Evolutionary conservation across 1,140 invertebrate species (phyloP), one percentile per base, ranked within the genome.

Genomic region (Panulirus ornatus): DNA sequence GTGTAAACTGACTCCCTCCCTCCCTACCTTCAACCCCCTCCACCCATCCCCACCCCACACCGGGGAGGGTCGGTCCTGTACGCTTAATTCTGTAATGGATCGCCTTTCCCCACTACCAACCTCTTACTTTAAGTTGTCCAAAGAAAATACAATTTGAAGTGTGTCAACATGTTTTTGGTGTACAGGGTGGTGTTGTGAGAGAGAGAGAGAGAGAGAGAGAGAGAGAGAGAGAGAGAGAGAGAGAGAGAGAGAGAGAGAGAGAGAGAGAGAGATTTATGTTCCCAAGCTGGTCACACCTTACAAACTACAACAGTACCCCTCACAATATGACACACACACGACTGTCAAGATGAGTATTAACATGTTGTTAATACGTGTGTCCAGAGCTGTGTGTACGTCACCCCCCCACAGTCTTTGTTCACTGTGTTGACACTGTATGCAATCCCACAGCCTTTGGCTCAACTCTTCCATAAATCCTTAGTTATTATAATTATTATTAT

Each of bases 81-180:
- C 71, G 71, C 42, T 76, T 86, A 86, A 86, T 86, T 76, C 44
- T 38, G 84, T 86, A 86, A 86, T 86, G 84, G 84, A 86, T 76
- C 84, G 71, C 71, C 47, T 76, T 75, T 85, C 84, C 75, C 71
- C 42, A 36, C 3, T 16, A 51, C 51, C 71, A 16, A 51, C 51
- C 71, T 76, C 40, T 78, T 78, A 75, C 47, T 58, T 76, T 58
- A 58, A 86, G 44, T 86, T 76, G 71, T 76, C 84, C 34, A 86
- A 75, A 86, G 84, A 86, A 86, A 86, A 78, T 78, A 78, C 71
- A 86, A 78, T 86, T 83, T 86, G 73, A 86, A 76, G 84, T 76
- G 84, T 78, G 73, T 78, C 84, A 86, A 86, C 84, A 86, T 86
- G 84, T 86, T 86, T 86, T 85, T 63, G 58, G 86, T 47, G 54